These are phyloP conservation scores for Pelochelys cantorii DNA, from an alignment of 2,797 vertebrate genomes.

Conservation along the genomic window DNA sequence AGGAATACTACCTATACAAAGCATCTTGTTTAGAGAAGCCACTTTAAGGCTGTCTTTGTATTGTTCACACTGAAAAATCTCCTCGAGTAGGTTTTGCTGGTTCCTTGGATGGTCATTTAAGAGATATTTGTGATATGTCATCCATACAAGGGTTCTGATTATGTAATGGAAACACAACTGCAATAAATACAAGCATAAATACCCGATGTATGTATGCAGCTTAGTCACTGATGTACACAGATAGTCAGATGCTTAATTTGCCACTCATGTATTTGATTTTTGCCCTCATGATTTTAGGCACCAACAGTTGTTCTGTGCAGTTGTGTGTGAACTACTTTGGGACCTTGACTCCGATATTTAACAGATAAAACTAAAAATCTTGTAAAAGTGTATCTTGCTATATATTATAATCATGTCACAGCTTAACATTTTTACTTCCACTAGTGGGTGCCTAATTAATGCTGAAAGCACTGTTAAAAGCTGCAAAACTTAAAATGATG, in stretches of 20 bases:
- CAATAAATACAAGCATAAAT: neutral
- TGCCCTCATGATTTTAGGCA: neutral
- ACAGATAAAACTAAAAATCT: neutral
- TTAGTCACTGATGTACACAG: neutral
- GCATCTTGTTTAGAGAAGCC: neutral
- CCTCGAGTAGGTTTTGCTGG: neutral
- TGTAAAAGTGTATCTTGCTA: neutral
- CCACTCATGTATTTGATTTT: neutral
- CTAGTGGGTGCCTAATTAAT: rapidly evolving
- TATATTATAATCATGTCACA: rapidly evolving
- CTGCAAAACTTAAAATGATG: neutral
- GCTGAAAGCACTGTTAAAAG: neutral
- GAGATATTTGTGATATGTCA: neutral
- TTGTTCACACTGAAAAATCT: neutral
- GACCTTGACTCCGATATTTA: neutral
- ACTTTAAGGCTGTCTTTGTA: neutral
- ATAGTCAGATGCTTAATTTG: neutral
- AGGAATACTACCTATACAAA: neutral
- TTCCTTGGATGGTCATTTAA: neutral
- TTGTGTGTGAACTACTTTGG: neutral
- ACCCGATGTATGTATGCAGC: neutral
- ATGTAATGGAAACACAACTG: neutral
- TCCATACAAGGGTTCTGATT: neutral
- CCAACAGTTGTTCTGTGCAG: neutral
- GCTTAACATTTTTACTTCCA: neutral